These are phyloP conservation scores for Pelodytes ibericus DNA, from an alignment of 2,797 vertebrate species.

Conservation along the genomic window DNA sequence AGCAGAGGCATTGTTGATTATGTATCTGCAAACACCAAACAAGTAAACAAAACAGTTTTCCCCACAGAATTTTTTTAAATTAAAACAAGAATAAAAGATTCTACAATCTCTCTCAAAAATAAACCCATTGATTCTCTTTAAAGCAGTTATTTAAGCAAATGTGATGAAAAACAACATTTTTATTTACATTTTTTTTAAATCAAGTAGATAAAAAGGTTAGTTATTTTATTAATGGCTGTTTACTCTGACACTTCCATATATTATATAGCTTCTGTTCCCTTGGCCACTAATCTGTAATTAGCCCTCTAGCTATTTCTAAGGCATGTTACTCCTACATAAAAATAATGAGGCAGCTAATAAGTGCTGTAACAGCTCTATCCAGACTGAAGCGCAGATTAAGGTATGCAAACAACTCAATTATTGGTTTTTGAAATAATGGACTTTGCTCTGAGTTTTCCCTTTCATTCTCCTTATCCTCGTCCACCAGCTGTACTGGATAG, in stretches of 20 bases:
- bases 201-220: slow-evolving; percentile 1
- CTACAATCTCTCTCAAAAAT: no score
- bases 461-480: slow-evolving; percentile 46
- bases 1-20: no score
- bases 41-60: no score
- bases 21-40: no score
- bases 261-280: slow-evolving; percentile 21
- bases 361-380: slow-evolving; percentile 39
- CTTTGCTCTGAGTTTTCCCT: slow-evolving; percentile 38
- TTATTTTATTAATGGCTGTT: slow-evolving; percentile 3
- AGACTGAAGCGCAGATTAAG: slow-evolving; percentile 46
- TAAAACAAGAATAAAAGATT: no score
- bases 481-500: slow-evolving; percentile 45
- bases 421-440: slow-evolving; percentile 47
- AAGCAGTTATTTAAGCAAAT: no score
- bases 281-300: slow-evolving; percentile 50
- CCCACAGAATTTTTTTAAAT: no score
- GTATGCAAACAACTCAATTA: slow-evolving; percentile 51
- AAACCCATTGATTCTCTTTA: no score
- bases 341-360: slow-evolving; percentile 35
- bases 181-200: background rate
- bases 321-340: slow-evolving; percentile 27
- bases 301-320: slow-evolving; percentile 14
- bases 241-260: background rate
- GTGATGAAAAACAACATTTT: slow-evolving; percentile 6